phyloP scores from a whole-genome alignment of 2,888 invertebrate genomes.

The Patella depressa region DNA sequence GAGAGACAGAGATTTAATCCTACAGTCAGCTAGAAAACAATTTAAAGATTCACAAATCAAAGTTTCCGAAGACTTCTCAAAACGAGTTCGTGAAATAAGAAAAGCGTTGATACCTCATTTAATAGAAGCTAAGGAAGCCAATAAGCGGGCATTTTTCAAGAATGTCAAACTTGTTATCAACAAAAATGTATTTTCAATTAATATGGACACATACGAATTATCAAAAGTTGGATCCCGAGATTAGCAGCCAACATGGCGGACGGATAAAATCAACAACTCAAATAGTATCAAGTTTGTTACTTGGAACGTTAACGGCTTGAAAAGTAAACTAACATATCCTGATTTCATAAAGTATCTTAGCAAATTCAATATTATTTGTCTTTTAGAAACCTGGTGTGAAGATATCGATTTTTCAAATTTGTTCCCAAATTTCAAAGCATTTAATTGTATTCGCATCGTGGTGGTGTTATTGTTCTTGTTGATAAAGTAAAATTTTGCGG shows the following conservation, averaged over 20 bases:
- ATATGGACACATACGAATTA: background rate
- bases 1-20: background rate
- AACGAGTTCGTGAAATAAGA: background rate
- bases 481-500: background rate
- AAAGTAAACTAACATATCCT: background rate
- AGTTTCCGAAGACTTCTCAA: background rate
- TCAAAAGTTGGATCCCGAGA: no score
- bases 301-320: conserved; percentile 7
- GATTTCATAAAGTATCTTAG: background rate
- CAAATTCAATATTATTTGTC: background rate
- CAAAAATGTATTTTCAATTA: conserved; percentile 4
- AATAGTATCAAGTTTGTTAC: background rate
- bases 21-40: background rate
- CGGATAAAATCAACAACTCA: no score
- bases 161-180: background rate
- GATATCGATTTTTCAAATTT: background rate
- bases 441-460: background rate
- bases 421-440: background rate
- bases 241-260: no score
- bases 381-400: background rate
- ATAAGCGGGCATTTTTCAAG: background rate
- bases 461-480: background rate
- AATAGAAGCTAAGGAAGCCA: background rate
- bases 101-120: background rate
- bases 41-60: background rate